Conservation (phyloP, 92 coral and sea anemone genomes). For the Phymanthus crucifer region DNA sequence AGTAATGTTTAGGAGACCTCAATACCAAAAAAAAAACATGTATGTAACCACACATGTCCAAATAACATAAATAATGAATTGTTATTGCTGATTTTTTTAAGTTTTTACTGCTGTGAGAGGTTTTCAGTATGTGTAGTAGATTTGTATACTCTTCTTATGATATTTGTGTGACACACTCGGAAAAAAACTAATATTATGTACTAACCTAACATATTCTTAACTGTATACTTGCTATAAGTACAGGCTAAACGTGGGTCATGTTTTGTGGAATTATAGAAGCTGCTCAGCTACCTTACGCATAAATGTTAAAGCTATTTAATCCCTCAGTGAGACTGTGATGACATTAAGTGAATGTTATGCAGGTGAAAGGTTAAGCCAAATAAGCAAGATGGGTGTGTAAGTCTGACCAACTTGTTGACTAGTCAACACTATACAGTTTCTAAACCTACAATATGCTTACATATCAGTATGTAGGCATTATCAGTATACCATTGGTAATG, state of each 20-base stretch:
- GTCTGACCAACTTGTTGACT: too few species aligned
- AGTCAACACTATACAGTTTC: too few species aligned
- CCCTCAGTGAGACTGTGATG: neutral
- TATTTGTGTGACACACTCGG: too few species aligned
- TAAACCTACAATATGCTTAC: too few species aligned
- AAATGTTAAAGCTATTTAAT: neutral
- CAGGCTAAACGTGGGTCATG: too few species aligned
- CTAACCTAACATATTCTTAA: too few species aligned
- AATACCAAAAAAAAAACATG: neutral
- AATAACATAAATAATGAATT: neutral
- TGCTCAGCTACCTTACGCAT: neutral
- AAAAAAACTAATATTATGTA: too few species aligned
- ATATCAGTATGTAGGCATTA: too few species aligned
- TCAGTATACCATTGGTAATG: too few species aligned
- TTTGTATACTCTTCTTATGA: too few species aligned
- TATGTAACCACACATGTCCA: neutral
- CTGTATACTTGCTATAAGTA: too few species aligned
- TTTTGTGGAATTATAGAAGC: neutral
- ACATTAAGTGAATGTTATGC: neutral
- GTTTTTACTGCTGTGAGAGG: neutral
- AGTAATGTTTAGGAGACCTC: neutral
- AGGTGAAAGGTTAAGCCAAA: neutral
- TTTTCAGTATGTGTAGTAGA: too few species aligned
- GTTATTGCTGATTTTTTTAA: neutral
- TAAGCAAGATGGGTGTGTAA: neutral